These are phyloP conservation scores for Creontiades dilutus DNA, from an alignment of 2,888 invertebrate genomes.

Conservation along the genomic window DNA sequence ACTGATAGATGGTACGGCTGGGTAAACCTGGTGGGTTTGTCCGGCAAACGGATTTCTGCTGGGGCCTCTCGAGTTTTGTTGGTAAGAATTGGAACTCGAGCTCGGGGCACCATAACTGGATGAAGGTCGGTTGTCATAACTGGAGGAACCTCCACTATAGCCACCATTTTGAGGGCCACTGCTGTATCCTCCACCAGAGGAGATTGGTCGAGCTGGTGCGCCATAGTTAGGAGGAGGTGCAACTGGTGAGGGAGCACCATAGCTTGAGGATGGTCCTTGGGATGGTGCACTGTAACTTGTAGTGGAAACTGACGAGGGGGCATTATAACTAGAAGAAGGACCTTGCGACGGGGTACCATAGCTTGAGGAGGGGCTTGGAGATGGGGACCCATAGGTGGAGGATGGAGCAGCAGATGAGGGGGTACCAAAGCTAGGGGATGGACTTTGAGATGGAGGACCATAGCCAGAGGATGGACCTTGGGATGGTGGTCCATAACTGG, in stretches of 20 bases:
- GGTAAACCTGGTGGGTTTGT: slow-evolving; percentile 72
- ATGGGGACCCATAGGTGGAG: slow-evolving; percentile 69
- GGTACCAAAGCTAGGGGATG: slow-evolving; percentile 69
- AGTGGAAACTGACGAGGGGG: slow-evolving; percentile 72
- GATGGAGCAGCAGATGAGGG: slow-evolving; percentile 63
- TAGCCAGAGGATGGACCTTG: slow-evolving; percentile 70
- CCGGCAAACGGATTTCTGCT: slow-evolving; percentile 70
- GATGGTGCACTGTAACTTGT: slow-evolving; percentile 66
- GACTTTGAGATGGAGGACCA: slow-evolving; percentile 62
- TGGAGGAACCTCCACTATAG: slow-evolving; percentile 44
- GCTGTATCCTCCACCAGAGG: slow-evolving; percentile 53
- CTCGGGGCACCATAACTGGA: slow-evolving; percentile 47
- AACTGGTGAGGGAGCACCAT: slow-evolving; percentile 73
- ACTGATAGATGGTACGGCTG: slow-evolving; percentile 67
- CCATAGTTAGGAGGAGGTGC: slow-evolving; percentile 68
- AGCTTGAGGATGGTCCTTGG: slow-evolving; percentile 67
- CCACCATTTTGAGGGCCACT: slow-evolving; percentile 57
- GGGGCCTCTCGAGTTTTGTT: slow-evolving; percentile 19
- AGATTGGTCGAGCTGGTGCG: slow-evolving; percentile 59
- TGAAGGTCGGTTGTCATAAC: slow-evolving; percentile 48
- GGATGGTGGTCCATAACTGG: slow-evolving; percentile 47
- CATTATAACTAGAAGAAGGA: slow-evolving; percentile 75
- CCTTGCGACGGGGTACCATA: slow-evolving; percentile 73
- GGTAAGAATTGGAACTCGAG: not conserved
- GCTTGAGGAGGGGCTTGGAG: slow-evolving; percentile 59